phyloP scores from a whole-genome alignment of 2,888 invertebrate genomes.

The Leucoptera coffeella region DNA sequence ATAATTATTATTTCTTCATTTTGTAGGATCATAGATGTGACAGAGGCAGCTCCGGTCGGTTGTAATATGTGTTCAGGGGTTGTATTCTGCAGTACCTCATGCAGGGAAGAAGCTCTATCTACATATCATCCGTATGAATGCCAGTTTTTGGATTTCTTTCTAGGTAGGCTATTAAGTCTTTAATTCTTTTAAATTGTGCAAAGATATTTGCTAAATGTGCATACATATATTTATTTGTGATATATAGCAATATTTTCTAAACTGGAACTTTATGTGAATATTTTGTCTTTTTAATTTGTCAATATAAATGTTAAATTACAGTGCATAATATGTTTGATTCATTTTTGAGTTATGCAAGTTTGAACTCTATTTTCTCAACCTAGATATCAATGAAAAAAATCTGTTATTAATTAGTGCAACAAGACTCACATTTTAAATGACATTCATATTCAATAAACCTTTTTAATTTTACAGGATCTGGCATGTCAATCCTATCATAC shows the following conservation, averaged over 20 bases:
- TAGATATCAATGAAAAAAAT: no score
- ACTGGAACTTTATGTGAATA: no score
- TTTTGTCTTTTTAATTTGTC: no score
- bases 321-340: no score
- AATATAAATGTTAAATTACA: no score
- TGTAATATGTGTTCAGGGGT: constrained; percentile 70
- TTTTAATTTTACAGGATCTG: constrained; percentile 49
- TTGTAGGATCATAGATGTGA: constrained; percentile 19
- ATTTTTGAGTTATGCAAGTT: no score
- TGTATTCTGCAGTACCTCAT: constrained; percentile 65
- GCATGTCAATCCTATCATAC: constrained; percentile 75
- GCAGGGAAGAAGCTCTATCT: constrained; percentile 57
- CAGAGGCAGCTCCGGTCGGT: constrained; percentile 56
- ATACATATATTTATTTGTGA: no score
- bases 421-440: neutral
- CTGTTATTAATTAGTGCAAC: no score
- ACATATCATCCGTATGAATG: constrained; percentile 75
- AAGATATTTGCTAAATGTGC: no score
- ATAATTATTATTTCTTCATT: neutral
- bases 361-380: no score
- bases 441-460: neutral
- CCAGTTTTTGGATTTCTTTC: constrained; percentile 63
- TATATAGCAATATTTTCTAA: no score
- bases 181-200: neutral
- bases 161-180: constrained; percentile 41